Evolutionary conservation across 2,113 vertebrate genomes (phyloP).

Genomic region (Willisornis vidua): DNA sequence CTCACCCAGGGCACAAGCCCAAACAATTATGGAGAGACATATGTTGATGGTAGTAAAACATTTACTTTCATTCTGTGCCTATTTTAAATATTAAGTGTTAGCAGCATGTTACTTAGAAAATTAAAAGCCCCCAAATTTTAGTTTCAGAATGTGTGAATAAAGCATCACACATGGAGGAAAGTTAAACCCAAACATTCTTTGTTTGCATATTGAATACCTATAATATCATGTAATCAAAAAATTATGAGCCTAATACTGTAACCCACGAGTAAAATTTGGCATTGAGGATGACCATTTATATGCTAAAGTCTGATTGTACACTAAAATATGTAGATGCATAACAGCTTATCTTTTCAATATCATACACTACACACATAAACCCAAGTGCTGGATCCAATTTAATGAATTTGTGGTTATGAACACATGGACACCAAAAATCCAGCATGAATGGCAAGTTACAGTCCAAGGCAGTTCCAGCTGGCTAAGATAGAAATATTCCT

Average conservation of each 20-base stretch:
- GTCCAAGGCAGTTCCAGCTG: constrained; percentile 24
- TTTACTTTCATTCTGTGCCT: constrained; percentile 36
- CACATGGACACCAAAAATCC: constrained; percentile 64
- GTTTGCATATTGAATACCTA: not conserved
- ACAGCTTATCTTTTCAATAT: constrained; percentile 72
- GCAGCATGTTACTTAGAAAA: constrained; percentile 42
- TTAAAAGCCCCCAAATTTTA: constrained; percentile 18
- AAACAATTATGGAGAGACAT: constrained; percentile 57
- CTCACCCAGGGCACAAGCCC: constrained; percentile 43
- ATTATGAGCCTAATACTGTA: constrained; percentile 22
- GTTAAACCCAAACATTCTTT: not conserved
- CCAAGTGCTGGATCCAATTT: constrained; percentile 59
- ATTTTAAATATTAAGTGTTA: constrained; percentile 67
- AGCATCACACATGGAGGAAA: not conserved
- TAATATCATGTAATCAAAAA: constrained; percentile 44
- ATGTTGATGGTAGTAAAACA: constrained; percentile 48
- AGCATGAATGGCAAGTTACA: constrained; percentile 46
- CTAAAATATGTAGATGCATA: constrained; percentile 41
- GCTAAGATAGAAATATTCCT: not conserved
- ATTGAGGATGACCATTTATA: constrained; percentile 50
- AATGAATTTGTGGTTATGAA: constrained; percentile 68
- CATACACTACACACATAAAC: constrained; percentile 33
- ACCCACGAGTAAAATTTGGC: constrained; percentile 59
- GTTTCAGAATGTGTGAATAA: not conserved
- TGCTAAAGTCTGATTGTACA: not conserved